Conservation (phyloP, 2,888 invertebrate genomes). For the Hedya salicella region DNA sequence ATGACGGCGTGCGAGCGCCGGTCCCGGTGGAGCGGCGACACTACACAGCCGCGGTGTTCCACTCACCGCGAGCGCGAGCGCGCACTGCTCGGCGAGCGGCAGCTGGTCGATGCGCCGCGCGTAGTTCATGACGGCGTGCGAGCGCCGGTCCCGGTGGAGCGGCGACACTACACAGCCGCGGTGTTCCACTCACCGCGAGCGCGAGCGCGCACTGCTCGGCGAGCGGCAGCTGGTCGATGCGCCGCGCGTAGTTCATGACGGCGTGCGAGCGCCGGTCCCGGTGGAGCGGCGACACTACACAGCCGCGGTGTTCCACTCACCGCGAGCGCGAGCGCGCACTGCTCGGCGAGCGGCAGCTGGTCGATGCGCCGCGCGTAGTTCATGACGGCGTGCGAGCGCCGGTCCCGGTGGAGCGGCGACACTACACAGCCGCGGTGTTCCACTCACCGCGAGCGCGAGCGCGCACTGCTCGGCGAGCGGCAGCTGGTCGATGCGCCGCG, state of each 20-base stretch:
- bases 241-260: constrained; percentile 28
- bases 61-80: background rate
- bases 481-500: constrained; percentile 18
- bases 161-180: constrained; percentile 67
- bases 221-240: constrained; percentile 13
- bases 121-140: constrained; percentile 78
- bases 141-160: constrained; percentile 90
- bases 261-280: constrained; percentile 46
- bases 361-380: constrained; percentile 92
- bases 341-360: constrained; percentile 88
- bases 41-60: too few species aligned
- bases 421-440: background rate
- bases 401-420: constrained; percentile 89
- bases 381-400: constrained; percentile 73
- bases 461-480: constrained; percentile 20
- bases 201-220: constrained; percentile 26
- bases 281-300: background rate
- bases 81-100: constrained; percentile 87
- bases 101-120: constrained; percentile 90
- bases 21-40: constrained; percentile 89
- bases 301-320: background rate
- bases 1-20: constrained; percentile 75
- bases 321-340: constrained; percentile 56
- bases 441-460: constrained; percentile 13
- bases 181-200: background rate